phyloP scores from a whole-genome alignment of 2,888 invertebrate genomes.

The Ennomos fuscantarius region DNA sequence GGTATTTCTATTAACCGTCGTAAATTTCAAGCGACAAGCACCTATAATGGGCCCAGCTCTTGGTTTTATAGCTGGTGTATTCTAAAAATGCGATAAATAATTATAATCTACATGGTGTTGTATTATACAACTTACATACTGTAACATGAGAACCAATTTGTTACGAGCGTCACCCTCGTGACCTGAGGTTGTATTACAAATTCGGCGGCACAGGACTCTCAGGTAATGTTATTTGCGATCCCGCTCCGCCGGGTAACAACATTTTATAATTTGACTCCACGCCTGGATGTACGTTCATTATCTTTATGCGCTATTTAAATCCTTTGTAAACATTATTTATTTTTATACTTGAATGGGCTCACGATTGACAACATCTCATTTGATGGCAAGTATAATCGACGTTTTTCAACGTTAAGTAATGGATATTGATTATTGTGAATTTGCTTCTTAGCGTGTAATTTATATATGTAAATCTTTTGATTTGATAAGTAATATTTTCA shows the following conservation, averaged over 20 bases:
- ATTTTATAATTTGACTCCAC: constrained; percentile 36
- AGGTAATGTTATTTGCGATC: constrained; percentile 21
- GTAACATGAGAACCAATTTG: constrained; percentile 21
- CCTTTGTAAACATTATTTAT: constrained; percentile 32
- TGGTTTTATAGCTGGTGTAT: background rate
- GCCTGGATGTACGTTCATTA: constrained; percentile 30
- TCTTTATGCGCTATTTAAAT: constrained; percentile 34
- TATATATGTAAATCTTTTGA: too few relatives aligned
- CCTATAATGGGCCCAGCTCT: too few relatives aligned
- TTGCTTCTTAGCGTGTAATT: background rate
- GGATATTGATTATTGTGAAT: background rate
- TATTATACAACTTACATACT: too few relatives aligned
- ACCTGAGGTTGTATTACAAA: constrained; percentile 24
- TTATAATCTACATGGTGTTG: constrained; percentile 6
- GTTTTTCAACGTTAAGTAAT: constrained; percentile 5
- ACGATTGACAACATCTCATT: too few relatives aligned
- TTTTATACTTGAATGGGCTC: too few relatives aligned
- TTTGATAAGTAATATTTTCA: too few relatives aligned
- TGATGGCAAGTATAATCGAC: constrained; percentile 22
- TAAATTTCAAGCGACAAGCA: too few relatives aligned
- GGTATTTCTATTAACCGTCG: too few relatives aligned
- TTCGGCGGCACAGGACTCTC: constrained; percentile 14
- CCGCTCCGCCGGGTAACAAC: constrained; percentile 18
- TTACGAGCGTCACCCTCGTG: constrained; percentile 22
- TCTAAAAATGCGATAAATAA: constrained; percentile 5